Base-by-base conservation (phyloP, 2,113 vertebrate genomes). In the Dendropsophus ebraccatus region DNA sequence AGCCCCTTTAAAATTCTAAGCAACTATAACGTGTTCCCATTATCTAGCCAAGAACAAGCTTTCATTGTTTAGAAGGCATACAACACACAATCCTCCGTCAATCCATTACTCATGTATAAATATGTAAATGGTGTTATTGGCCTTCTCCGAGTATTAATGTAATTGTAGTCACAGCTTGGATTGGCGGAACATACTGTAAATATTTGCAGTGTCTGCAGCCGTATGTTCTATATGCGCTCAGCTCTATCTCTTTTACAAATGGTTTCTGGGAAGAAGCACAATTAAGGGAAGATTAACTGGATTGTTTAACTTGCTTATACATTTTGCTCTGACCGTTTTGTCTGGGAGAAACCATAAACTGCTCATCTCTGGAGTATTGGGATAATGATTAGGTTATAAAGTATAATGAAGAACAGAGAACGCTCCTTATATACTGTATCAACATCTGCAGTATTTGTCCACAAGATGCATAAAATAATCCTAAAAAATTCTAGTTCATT, bases 201-300 rank as follows among this genome's bases (percentile, higher is more conserved):
- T 54, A 83, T 73, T 72, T 72, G 49, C 21, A 8, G 45, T 37
- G 19, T 35, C 5, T 52, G 37, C 65, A 23, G 12, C 23, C 37
- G 47, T 72, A 52, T 73, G 67, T 73, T 52, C 81, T 72, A n/a
- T 83, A 73, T 72, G 19, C 32, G 23, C 28, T 23, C 13, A 30
- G 52, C 19, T 41, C 60, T 69, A 45, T 32, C 81, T 73, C 52
- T 41, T 83, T 72, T 56, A 67, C 67, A 70, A 73, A 83, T 54
- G 50, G 35, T 83, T 83, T 54, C 50, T n/a, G 37, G 49, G 23
- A 73, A 72, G 17, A 84, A 58, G 23, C 23, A 21, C 74, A 67
- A 77, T 65, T 49, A 77, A 52, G 28, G 25, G 28, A 84, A 77
- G 28, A 76, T 84, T 56, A 65, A 65, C 56, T 37, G 73, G 5